Base-by-base conservation (phyloP, 2,888 invertebrate genomes). In the Megastigmus dorsalis region DNA sequence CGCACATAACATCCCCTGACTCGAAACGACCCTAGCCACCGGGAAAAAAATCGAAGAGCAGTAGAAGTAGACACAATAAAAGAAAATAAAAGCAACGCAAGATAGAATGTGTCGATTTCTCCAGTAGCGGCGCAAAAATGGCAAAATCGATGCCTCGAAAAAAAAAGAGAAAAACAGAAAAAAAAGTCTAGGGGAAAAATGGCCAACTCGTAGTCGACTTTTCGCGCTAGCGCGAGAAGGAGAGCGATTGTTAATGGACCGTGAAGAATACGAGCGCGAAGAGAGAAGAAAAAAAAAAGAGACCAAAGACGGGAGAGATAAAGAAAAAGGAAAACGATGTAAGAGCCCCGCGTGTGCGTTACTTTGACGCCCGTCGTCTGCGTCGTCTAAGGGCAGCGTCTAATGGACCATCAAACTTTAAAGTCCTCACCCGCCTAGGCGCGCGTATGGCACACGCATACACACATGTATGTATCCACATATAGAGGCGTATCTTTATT, bases 341-440 rank as follows among this genome's bases (percentile, higher is more conserved):
- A 63, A 59, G 48, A 68, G 20, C 18, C 18, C 6, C 50, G 62
- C 65, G n/a, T n/a, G n/a, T n/a, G n/a, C n/a, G 63, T 63, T 62
- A 55, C 54, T 55, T 63, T 72, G 71, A 65, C 67, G 60, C 57
- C 45, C 10, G n/a, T n/a, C n/a, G n/a, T n/a, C n/a, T n/a, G n/a
- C n/a, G n/a, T 30, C 43, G 48, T 38, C 65, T 41, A 45, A 55
- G 55, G 33, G 18, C 30, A 7, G 15, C 66, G 36, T 67, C 57
- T 75, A 71, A 75, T 71, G 63, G 71, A 36, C 75, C 71, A 71
- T 75, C 57, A 75, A 75, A 70, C 59, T 75, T 70, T 75, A 75
- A 75, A 71, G 67, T 52, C 65, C 54, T 45, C n/a, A 13, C 15
- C n/a, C n/a, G 41, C n/a, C 41, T n/a, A 6, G 36, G 50, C 28